phyloP scores from a whole-genome alignment of 2,113 vertebrate species.

The Rhipidura dahli region DNA sequence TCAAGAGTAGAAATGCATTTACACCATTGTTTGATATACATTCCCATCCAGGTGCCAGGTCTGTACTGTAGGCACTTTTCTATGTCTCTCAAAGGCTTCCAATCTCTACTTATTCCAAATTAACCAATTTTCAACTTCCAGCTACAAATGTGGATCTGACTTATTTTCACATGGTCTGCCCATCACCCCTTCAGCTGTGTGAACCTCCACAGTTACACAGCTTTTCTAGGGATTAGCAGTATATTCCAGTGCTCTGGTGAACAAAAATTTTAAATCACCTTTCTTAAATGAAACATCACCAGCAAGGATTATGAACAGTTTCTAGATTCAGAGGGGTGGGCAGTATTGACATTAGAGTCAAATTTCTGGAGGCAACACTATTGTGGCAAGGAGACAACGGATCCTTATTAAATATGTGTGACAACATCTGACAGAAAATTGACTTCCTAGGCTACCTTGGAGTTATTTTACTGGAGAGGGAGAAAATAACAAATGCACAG shows the following conservation, averaged over 20 bases:
- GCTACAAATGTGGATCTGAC: neutral
- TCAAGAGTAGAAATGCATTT: neutral
- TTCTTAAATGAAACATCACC: neutral
- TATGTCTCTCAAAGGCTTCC: neutral
- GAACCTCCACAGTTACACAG: neutral
- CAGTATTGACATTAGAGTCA: neutral
- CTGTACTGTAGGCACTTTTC: neutral
- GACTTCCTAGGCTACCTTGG: neutral
- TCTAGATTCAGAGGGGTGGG: neutral
- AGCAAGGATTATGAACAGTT: neutral
- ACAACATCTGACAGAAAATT: neutral
- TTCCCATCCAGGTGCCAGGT: neutral
- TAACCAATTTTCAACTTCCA: neutral
- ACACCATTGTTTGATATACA: neutral
- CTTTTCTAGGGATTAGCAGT: neutral
- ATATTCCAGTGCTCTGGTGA: neutral
- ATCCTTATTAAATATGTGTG: neutral
- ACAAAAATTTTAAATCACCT: neutral
- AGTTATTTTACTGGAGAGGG: neutral
- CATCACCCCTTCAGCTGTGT: rapidly evolving
- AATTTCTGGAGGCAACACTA: neutral
- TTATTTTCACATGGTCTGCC: neutral
- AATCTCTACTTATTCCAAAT: neutral
- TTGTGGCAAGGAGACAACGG: neutral
- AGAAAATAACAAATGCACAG: neutral